Evolutionary conservation across 2,797 vertebrate species (phyloP).

Genomic region (Leptoclinus maculatus): DNA sequence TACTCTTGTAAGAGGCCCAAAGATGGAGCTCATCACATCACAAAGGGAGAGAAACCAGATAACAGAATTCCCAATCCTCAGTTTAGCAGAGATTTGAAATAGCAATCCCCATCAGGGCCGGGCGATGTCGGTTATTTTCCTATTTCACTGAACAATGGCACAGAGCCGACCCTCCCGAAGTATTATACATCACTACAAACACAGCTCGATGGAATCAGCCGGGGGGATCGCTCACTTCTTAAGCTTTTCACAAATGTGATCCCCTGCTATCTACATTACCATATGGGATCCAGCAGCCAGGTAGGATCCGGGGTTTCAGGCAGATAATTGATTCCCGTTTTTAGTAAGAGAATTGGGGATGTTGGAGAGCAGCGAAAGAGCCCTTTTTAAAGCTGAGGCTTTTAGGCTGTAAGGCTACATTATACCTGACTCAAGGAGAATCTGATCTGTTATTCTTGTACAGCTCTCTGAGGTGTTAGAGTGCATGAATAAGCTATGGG

Average conservation of each 20-base stretch:
- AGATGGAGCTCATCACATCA: slow-evolving; percentile 74
- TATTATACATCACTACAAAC: slow-evolving; percentile 59
- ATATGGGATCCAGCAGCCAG: slow-evolving; percentile 64
- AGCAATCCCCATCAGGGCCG: slow-evolving; percentile 72
- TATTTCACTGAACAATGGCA: slow-evolving; percentile 75
- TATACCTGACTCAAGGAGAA: slow-evolving; percentile 76
- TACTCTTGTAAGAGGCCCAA: slow-evolving; percentile 60
- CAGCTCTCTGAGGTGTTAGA: slow-evolving; percentile 69
- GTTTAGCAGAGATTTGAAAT: slow-evolving; percentile 81
- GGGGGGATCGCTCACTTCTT: slow-evolving; percentile 73
- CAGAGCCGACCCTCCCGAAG: slow-evolving; percentile 65
- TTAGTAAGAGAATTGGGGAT: slow-evolving; percentile 57
- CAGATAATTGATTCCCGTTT: slow-evolving; percentile 74
- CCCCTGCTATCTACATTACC: slow-evolving; percentile 69
- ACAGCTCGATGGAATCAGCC: slow-evolving; percentile 73
- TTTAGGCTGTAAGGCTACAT: slow-evolving; percentile 72
- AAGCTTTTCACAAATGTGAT: slow-evolving; percentile 76
- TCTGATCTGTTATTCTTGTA: slow-evolving; percentile 78
- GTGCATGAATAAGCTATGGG: slow-evolving; percentile 78
- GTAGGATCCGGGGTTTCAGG: slow-evolving; percentile 58
- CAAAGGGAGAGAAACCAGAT: slow-evolving; percentile 69
- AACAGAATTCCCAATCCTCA: slow-evolving; percentile 70
- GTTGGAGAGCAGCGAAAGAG: slow-evolving; percentile 44
- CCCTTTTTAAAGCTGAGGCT: slow-evolving; percentile 57
- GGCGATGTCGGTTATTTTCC: slow-evolving; percentile 71